phyloP scores from a whole-genome alignment of 2,113 vertebrate species.

The Suricata suricatta region DNA sequence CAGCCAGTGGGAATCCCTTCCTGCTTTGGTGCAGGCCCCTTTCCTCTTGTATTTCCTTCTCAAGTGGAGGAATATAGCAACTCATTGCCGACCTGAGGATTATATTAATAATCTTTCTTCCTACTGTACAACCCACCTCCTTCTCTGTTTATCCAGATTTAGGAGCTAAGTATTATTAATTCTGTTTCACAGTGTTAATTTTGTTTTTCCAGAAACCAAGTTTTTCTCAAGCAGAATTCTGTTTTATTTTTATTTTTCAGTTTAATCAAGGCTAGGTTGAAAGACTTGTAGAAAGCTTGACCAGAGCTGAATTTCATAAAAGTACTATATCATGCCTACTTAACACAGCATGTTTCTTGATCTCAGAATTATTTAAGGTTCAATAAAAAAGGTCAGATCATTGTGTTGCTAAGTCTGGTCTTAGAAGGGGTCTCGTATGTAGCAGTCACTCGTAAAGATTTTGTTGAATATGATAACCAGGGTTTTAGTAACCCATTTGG shows the following conservation, averaged over 20 bases:
- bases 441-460: neutral
- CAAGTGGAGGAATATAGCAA: neutral
- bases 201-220: neutral
- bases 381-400: neutral
- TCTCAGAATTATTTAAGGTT: slow-evolving; percentile 2
- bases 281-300: neutral
- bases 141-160: neutral
- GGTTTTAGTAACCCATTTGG: neutral
- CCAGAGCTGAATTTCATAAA: neutral
- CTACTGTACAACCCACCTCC: neutral
- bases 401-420: neutral
- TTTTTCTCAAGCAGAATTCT: neutral
- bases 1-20: neutral
- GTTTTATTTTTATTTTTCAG: neutral
- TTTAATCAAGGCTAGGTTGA: neutral
- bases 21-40: neutral
- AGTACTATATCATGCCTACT: neutral
- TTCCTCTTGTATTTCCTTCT: neutral
- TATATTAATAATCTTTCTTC: neutral
- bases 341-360: neutral
- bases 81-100: neutral
- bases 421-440: neutral
- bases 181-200: neutral
- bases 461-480: neutral
- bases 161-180: neutral